phyloP scores from a whole-genome alignment of 2,797 vertebrate genomes.

The Xenopus petersii region DNA sequence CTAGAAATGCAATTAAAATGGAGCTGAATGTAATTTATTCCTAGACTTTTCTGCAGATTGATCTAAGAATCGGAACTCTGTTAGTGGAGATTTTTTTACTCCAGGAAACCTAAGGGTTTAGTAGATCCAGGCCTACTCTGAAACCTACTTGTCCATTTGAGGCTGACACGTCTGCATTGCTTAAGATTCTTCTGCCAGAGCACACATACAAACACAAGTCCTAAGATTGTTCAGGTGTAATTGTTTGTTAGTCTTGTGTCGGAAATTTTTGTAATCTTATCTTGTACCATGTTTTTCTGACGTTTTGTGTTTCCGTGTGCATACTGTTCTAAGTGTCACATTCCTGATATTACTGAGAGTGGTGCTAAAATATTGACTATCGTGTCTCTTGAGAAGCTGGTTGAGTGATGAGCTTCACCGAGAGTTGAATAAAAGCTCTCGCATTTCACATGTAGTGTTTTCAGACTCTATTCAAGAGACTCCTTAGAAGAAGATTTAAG shows the following conservation, averaged over 20 bases:
- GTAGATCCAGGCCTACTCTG: too few species aligned
- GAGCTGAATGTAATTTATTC: too few species aligned
- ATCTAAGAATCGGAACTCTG: too few species aligned
- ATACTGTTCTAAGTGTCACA: not conserved
- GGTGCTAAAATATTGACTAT: conserved; percentile 26
- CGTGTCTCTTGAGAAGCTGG: conserved; percentile 4
- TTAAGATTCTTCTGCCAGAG: too few species aligned
- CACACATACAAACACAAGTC: not conserved
- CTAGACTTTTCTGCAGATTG: too few species aligned
- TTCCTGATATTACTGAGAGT: conserved; percentile 2
- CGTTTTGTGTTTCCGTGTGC: not conserved
- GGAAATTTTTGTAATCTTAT: not conserved
- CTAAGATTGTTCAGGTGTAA: not conserved
- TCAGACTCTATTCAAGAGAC: not conserved
- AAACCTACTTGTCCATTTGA: too few species aligned
- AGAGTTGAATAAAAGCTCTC: not conserved
- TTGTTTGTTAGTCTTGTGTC: not conserved
- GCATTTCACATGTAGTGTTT: not conserved
- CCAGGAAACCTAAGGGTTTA: too few species aligned
- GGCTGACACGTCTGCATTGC: too few species aligned
- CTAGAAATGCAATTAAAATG: too few species aligned
- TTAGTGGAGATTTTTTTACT: too few species aligned
- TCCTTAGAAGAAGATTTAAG: not conserved
- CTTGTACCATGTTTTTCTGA: not conserved
- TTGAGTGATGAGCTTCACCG: not conserved